Evolutionary conservation across 2,113 vertebrate genomes (phyloP).

Genomic region (Pelodiscus sinensis): DNA sequence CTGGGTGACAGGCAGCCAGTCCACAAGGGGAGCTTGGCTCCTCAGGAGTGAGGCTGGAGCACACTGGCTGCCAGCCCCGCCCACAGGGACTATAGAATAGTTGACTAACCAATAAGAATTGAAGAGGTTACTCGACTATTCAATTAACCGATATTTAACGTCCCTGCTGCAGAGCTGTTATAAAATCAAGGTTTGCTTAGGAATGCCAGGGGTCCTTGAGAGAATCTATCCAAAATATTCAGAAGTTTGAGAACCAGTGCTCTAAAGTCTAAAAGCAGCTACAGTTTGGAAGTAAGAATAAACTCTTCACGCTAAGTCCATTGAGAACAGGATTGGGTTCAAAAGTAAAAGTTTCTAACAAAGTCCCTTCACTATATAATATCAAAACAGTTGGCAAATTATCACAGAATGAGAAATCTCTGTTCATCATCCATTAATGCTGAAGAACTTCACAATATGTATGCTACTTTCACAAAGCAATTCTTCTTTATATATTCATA

Average conservation of each 20-base stretch:
- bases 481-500: no score
- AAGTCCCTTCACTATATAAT: not conserved
- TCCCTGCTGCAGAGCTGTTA: not conserved
- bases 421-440: not conserved
- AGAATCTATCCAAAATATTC: not conserved
- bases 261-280: not conserved
- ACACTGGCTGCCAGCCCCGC: no score
- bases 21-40: no score
- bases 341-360: not conserved
- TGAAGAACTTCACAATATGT: not conserved
- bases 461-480: not conserved
- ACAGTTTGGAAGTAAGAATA: not conserved
- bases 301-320: not conserved
- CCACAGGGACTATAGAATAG: no score
- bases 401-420: not conserved
- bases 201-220: not conserved
- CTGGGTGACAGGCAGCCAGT: no score
- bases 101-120: no score
- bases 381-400: not conserved
- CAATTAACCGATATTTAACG: no score
- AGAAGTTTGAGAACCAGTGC: not conserved
- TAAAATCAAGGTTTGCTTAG: not conserved
- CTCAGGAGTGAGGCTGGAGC: no score
- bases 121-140: no score
- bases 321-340: not conserved